Base-by-base conservation (phyloP, 1,140 invertebrate genomes). In the Phthorimaea operculella region DNA sequence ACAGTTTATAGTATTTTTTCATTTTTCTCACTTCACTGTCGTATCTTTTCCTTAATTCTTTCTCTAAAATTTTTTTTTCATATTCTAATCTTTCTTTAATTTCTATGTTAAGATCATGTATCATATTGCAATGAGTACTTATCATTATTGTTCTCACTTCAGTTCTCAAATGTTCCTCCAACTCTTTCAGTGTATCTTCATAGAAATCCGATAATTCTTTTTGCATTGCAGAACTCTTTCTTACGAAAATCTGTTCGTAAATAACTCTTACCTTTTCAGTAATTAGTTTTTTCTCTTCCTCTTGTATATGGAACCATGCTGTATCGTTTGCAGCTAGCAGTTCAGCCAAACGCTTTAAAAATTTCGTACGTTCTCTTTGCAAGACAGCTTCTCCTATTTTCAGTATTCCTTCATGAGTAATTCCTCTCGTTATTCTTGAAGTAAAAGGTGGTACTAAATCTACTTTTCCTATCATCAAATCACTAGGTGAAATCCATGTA, bases 361-460 rank as follows among this genome's bases (percentile, higher is more conserved):
- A 82, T 14, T 51, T 58, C 7, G 34, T 55, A 6, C 62, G 60
- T 59, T 82, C 72, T 18, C 51, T 68, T 57, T 69, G 59, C 44
- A 81, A 60, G 14, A 80, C 55, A 21, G 56, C 58, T 61, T 83
- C 69, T 9, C 79, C 81, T 52, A 84, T 83, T 1, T 53, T 49
- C 18, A 80, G 52, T 54, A 84, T 81, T 18, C 81, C 79, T 70
- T 75, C 66, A 51, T 84, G 81, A 39, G 79, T 74, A 60, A 70
- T 76, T 6, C 76, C 78, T 70, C 79, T 74, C 7, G 72, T 79
- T 52, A 84, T 80, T 72, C 79, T 84, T 5, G 81, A 84, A 10
- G 81, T 84, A 56, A 84, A 80, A 6, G 81, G 81, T 21, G 79
- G 76, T 34, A 65, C 61, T 9, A 85, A 58, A 51, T 80, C 66